Percentiles rank a stretch among this genome's conserved stretches.
phyloP scores from a whole-genome alignment of 2,113 vertebrate genomes.

The Fukomys damarensis region DNA sequence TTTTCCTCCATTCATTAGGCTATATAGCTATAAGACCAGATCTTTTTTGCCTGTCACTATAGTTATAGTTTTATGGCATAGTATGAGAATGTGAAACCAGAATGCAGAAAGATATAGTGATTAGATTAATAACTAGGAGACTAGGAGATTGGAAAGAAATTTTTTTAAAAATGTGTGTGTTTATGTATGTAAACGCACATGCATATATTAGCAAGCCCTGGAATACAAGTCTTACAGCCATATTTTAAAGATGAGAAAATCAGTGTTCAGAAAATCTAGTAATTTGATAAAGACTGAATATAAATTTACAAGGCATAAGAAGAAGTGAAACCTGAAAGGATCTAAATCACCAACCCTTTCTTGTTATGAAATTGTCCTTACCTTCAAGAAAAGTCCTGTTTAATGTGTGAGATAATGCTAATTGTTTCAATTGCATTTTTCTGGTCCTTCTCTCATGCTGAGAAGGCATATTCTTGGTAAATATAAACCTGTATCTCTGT shows the following conservation, averaged over 20 bases:
- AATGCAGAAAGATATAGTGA: background rate
- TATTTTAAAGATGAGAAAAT: slow-evolving; percentile 44
- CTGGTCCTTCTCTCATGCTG: background rate
- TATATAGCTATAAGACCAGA: background rate
- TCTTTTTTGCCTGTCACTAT: background rate
- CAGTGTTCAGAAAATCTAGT: background rate
- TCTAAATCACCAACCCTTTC: background rate
- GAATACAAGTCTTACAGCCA: background rate
- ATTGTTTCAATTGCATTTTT: background rate
- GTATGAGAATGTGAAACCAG: background rate
- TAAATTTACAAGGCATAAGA: background rate
- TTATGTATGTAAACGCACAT: background rate
- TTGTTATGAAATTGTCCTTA: background rate
- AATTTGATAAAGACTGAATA: slow-evolving; percentile 9
- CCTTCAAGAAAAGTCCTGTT: background rate
- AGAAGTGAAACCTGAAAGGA: background rate
- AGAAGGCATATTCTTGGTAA: background rate
- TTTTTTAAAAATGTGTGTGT: background rate
- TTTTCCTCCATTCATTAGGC: background rate
- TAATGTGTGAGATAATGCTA: background rate
- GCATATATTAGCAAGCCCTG: background rate
- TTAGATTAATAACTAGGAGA: background rate
- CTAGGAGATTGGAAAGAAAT: background rate
- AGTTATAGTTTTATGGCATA: background rate
- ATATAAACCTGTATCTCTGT: background rate